Evolutionary conservation across 2,888 invertebrate species (phyloP), one percentile per base, ranked within the genome.

Genomic region (Megamerina dolium): DNA sequence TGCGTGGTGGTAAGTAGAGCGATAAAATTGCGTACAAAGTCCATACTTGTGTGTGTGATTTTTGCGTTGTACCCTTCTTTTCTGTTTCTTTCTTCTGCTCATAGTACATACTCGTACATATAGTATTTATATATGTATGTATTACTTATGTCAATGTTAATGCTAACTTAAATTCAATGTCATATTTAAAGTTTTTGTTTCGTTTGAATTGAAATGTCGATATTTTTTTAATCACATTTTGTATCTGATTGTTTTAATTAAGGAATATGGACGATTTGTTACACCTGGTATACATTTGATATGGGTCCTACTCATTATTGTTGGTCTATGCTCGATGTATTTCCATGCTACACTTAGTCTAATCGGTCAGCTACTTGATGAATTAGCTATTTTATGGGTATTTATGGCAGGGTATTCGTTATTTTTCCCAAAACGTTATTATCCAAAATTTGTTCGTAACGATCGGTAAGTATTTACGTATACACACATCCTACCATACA

Each of bases 331-430:
- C 56, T 87, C 87, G 23, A 87, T 86, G 49, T 89, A 89, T 66
- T 89, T 89, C 63, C 89, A 89, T 72, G 87, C 88, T 5, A 89
- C 88, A 3, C 73, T 89, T 23, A 87, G 87, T 58, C 75, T 88
- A 57, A 80, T 87, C 53, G 86, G 87, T 19, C 88, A 89, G 71
- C 69, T 89, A 23, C 68, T 89, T 44, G 88, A 89, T 70, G 88
- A 89, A 65, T 70, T 88, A 52, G 81, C 87, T 33, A 89, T 89
- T 61, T 64, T 89, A 34, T 89, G 88, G 89, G 81, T 87, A 2
- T 82, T 84, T 55, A 82, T 85, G 76, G 83, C 85, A 17, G 83
- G 82, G 5, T 82, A 85, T 63, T 82, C 84, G 26, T 77, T 87
- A 73, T 87, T 86, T 71, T 77, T 81, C 43, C 86, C 86, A 19